A percentile compares a stretch with the other conserved stretches of the same genome.
phyloP scores from a whole-genome alignment of 2,113 vertebrate species.

The Edolisoma coerulescens region DNA sequence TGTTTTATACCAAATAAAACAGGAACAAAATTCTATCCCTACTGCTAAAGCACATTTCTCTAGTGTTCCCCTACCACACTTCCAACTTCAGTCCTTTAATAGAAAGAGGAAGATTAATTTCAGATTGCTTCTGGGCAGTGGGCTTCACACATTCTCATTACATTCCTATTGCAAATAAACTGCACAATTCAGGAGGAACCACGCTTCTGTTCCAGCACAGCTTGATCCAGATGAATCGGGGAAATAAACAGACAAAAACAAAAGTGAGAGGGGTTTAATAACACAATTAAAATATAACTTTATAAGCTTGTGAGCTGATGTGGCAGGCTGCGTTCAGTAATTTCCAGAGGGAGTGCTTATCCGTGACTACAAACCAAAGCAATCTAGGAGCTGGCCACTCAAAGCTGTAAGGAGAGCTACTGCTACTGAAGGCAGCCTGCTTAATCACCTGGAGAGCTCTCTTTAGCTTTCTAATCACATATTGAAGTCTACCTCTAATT shows the following conservation, averaged over 20 bases:
- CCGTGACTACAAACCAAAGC: neutral
- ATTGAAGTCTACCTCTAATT: conserved; percentile 47
- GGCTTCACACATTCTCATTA: neutral
- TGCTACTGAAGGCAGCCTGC: neutral
- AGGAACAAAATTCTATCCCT: neutral
- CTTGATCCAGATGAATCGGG: neutral
- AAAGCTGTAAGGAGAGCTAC: neutral
- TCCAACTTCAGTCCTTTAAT: neutral
- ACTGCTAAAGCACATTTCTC: neutral
- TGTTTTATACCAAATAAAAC: neutral
- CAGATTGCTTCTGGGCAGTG: neutral
- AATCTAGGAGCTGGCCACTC: conserved; percentile 25
- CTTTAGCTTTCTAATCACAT: conserved; percentile 39
- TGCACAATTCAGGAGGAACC: neutral
- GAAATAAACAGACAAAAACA: conserved; percentile 6
- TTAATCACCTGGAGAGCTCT: conserved; percentile 16
- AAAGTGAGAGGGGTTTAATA: conserved; percentile 3
- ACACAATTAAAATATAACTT: conserved; percentile 45
- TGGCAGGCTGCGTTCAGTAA: conserved; percentile 24
- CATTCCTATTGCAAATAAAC: neutral
- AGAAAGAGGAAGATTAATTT: neutral
- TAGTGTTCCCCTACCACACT: neutral
- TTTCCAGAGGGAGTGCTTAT: conserved; percentile 58
- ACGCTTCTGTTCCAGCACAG: neutral
- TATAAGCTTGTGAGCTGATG: conserved; percentile 6